Base-by-base conservation (phyloP, 1,140 invertebrate genomes). In the Helicoverpa armigera region DNA sequence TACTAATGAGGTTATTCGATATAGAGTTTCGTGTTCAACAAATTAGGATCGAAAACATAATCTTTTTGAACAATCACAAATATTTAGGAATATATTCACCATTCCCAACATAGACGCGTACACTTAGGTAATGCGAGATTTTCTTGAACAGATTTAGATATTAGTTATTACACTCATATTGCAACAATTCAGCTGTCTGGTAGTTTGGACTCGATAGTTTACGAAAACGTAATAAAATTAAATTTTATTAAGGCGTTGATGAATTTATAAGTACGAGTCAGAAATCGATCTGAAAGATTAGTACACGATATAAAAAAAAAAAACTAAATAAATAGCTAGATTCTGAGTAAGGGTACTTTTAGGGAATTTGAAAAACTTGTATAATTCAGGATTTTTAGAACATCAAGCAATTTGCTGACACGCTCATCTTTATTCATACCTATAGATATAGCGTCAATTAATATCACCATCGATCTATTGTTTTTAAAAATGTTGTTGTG, bases 401-500 rank as follows among this genome's bases (percentile, higher is more conserved):
- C 9, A 50, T 18, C 43, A 50, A 3, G 4, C 43, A 50, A 3
- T 12, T 2, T 67, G 43, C 9, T 14, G 43, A 43, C 31, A 67
- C 29, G 23, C 3, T 61, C 56, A 35, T 80, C 29, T 80, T 12
- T 56, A 79, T 76, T 78, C 72, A 82, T 70, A 61, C 75, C 12
- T 51, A 29, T 86, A 85, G 85, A 78, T 80, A 84, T 87, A 87
- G 82, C 31, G 86, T 87, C 82, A 84, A 87, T 87, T 85, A 87
- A 72, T 77, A 74, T 80, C 79, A 86, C 70, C 58, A 85, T 84
- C 43, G 63, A 83, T 85, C 54, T 29, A 78, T 82, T 85, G 76
- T 83, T 80, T 83, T 18, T 76, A 76, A n/a, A 77, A 83, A 82
- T 79, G 72, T 85, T 85, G 78, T 83, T 85, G 84, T 83, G 76